Evolutionary conservation across 2,888 invertebrate species (phyloP), one percentile per base, ranked within the genome.

Genomic region (Drosophila yooni): DNA sequence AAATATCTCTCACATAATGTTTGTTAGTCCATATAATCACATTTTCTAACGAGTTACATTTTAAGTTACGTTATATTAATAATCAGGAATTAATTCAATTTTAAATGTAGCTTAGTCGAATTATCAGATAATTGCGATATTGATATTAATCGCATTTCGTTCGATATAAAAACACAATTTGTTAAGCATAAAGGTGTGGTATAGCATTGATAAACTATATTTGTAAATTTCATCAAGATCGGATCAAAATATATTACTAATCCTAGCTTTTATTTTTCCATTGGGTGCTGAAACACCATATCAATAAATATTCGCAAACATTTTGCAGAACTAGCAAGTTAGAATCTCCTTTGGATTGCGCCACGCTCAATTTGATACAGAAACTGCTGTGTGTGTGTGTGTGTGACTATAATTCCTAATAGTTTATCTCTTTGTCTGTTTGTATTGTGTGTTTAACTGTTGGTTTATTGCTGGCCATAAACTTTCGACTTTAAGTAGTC

Each of bases 381-480:
- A 43, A 21, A 43, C 43, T 11, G 43, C 11, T 21, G 21, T 21
- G 43, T 11, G 21, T 21, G 21, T 21, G 21, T 21, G 21, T 21
- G 21, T 43, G 43, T 21, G 43, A 2, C 5, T 21, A 11, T 43
- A 43, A 43, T 21, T 43, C 21, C 43, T 21, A 21, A 21, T 43
- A 21, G 21, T 43, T 43, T 65, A 46, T 54, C 40, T 52, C 33
- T 61, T 31, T 38, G 34, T 59, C 65, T 65, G 52, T 61, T 62
- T 67, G 58, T 25, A 27, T 66, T 65, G 54, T 71, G 56, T 70
- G 65, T 59, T 78, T 83, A 87, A 87, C 79, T 52, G 70, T 54
- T 58, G 72, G 74, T 70, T 83, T 87, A 87, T 70, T 83, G 73
- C 67, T 58, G 53, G 75, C 67, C 62, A 82, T 86, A 81, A 83